A percentile compares a stretch with the other conserved stretches of the same genome.
These are phyloP conservation scores for Pseudomugil tenellus DNA, from an alignment of 2,797 vertebrate genomes.

Conservation along the genomic window DNA sequence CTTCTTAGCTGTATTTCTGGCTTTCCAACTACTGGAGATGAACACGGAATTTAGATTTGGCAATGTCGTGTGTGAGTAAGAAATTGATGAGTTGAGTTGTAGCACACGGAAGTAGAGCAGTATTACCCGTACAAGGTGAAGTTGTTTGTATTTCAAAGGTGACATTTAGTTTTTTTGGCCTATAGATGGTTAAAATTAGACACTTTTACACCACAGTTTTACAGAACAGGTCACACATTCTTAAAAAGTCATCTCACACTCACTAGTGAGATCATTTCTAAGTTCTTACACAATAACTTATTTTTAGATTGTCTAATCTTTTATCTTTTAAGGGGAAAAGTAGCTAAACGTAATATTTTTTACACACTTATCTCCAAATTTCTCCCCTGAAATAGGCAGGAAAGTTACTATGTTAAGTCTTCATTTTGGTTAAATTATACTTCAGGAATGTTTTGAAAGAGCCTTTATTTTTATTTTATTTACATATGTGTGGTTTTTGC, in stretches of 20 bases:
- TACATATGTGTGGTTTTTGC: slow-evolving; percentile 3
- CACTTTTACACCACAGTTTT: too few relatives aligned
- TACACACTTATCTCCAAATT: too few relatives aligned
- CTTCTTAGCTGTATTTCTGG: slow-evolving; percentile 89
- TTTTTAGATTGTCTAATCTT: neutral
- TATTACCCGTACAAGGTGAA: too few relatives aligned
- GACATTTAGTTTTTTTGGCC: neutral
- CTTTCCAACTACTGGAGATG: slow-evolving; percentile 92
- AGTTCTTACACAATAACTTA: neutral
- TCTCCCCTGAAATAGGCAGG: too few relatives aligned
- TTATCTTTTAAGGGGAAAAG: neutral
- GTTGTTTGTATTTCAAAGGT: too few relatives aligned
- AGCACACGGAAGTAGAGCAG: neutral
- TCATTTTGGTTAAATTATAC: neutral
- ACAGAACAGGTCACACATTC: too few relatives aligned
- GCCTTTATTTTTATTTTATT: too few relatives aligned
- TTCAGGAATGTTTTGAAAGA: neutral
- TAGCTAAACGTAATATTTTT: neutral
- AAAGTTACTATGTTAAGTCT: neutral
- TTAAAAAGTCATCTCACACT: too few relatives aligned
- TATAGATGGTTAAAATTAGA: too few relatives aligned
- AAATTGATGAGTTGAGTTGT: neutral
- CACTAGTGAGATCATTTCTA: too few relatives aligned
- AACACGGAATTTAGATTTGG: slow-evolving; percentile 88
- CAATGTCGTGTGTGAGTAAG: slow-evolving; percentile 87